Base-by-base conservation (phyloP, 2,797 vertebrate genomes). In the Craterocephalus amniculus region DNA sequence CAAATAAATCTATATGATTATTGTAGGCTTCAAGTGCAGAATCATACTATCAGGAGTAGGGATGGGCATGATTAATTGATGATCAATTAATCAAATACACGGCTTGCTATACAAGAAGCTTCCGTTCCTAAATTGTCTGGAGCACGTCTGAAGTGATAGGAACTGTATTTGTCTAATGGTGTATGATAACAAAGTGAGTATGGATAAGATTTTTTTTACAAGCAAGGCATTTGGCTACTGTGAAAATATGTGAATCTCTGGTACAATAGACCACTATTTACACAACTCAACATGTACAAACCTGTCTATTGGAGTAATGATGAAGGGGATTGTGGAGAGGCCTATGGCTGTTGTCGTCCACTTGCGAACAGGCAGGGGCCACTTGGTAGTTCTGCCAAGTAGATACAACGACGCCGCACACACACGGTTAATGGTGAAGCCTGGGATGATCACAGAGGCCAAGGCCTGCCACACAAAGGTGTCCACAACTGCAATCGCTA, bases 291-390 rank as follows among this genome's bases (percentile, higher is more conserved):
- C 12, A 20, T 27, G 24, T 24, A 58, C 93, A 3, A 31, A 98
- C 97, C 96, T 96, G 95, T 99, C 97, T 0, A 99, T 99, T 57
- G 97, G 98, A 14, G 91, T 96, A 79, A 99, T 95, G 87, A 99
- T 99, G 92, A 97, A 58, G 0, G 98, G 98, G 83, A 99, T 99
- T 26, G 95, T 93, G 6, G 96, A 94, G 72, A 99, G 96, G 67
- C 98, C 98, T 5, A 99, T 91, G 0, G 95, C 95, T 0, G 97
- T 98, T 36, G 98, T 99, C 51, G 95, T 91, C 98, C 98, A 99
- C 80, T 97, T 98, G 78, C 97, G 95, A 45, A 94, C 79, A 0
- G 96, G 84, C 58, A 96, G 92, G 0, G 98, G 97, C 97, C 94
- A 97, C 81, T 86, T 95, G 18, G 97, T 99, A 75, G 92, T 74